Percentiles rank a stretch among this genome's conserved stretches.
phyloP scores from a whole-genome alignment of 1,140 invertebrate species.

The Leguminivora glycinivorella region DNA sequence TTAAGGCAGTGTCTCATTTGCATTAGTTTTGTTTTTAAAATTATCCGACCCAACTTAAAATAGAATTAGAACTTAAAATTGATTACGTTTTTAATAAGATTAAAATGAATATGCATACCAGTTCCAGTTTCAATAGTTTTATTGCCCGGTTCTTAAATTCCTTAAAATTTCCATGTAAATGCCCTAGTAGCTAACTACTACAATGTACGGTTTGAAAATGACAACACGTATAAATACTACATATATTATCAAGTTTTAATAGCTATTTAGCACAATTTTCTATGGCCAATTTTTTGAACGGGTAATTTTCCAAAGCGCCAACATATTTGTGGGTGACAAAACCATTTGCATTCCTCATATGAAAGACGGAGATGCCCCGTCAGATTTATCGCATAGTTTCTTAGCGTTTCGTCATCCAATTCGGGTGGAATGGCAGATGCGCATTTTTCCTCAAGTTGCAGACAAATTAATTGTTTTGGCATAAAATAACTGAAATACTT shows the following conservation, averaged over 20 bases:
- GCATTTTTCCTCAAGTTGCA: background rate
- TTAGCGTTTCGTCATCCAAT: background rate
- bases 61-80: too few relatives aligned
- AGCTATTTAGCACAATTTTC: background rate
- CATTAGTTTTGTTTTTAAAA: too few relatives aligned
- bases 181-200: background rate
- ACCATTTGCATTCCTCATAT: slow-evolving; percentile 1
- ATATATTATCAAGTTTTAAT: too few relatives aligned
- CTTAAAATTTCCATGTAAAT: too few relatives aligned
- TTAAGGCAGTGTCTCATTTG: too few relatives aligned
- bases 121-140: too few relatives aligned
- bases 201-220: background rate
- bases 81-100: too few relatives aligned
- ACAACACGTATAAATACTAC: too few relatives aligned
- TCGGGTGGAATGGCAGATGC: background rate
- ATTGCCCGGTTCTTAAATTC: too few relatives aligned
- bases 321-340: slow-evolving; percentile 1
- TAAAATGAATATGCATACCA: too few relatives aligned
- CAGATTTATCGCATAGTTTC: slow-evolving; percentile 12
- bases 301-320: background rate
- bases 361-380: slow-evolving; percentile 3
- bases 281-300: background rate
- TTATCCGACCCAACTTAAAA: too few relatives aligned
- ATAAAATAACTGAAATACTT: background rate
- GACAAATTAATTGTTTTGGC: background rate